A percentile compares a stretch with the other conserved stretches of the same genome.
phyloP scores from a whole-genome alignment of 2,888 invertebrate species.

The Iselma pallidipennis region DNA sequence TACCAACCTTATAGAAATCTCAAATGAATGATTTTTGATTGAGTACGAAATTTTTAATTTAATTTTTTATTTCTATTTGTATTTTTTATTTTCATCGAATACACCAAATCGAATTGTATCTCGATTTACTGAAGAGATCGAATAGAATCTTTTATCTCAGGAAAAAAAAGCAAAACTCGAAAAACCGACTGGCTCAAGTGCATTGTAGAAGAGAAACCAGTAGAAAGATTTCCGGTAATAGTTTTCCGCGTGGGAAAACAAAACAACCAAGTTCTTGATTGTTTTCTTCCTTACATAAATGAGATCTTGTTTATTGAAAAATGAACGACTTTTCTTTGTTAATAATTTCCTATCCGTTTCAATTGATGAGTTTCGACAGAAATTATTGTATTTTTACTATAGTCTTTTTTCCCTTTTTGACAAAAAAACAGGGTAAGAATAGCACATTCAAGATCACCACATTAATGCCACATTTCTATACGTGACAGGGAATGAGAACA shows the following conservation, averaged over 20 bases:
- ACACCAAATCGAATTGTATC: background rate
- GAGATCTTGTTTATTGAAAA: constrained; percentile 25
- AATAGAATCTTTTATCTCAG: background rate
- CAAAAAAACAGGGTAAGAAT: background rate
- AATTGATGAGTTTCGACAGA: no score
- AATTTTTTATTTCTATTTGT: no score
- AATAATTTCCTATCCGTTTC: no score
- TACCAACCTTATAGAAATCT: no score
- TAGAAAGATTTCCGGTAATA: constrained; percentile 23
- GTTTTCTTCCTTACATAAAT: constrained; percentile 26
- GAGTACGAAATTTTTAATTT: no score
- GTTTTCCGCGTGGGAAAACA: constrained; percentile 30
- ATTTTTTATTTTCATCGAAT: background rate
- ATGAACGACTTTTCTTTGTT: constrained; percentile 7
- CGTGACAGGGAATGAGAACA: constrained; percentile 8
- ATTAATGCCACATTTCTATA: constrained; percentile 7
- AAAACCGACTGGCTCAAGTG: constrained; percentile 15
- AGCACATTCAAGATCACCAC: constrained; percentile 1
- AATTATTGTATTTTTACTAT: no score
- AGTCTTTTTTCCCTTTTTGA: no score
- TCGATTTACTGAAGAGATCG: background rate
- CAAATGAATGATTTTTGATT: no score
- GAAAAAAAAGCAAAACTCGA: background rate
- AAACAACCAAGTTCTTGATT: constrained; percentile 26
- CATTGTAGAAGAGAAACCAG: constrained; percentile 18